These are phyloP conservation scores for Matsumurasca onukii DNA, from an alignment of 1,140 invertebrate genomes.

Conservation along the genomic window DNA sequence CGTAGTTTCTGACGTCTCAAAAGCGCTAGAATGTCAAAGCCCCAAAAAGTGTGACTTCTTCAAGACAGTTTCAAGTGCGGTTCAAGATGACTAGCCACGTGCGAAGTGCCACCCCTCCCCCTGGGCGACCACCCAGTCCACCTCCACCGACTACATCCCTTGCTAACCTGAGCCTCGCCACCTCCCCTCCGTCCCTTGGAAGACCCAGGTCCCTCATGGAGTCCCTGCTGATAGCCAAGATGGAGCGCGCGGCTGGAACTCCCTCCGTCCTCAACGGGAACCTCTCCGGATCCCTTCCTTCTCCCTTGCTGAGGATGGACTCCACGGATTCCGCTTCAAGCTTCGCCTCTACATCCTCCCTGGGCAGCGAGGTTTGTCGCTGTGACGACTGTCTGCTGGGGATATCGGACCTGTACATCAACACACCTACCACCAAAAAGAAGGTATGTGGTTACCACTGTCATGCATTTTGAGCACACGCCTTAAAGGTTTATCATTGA, in stretches of 20 bases:
- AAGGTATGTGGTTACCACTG: conserved; percentile 56
- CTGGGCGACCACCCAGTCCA: neutral
- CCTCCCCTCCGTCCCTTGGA: conserved; percentile 42
- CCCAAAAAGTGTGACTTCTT: too few relatives aligned
- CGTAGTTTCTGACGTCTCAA: too few relatives aligned
- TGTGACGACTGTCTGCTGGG: conserved; percentile 82
- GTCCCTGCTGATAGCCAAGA: conserved; percentile 71
- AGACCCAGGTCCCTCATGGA: conserved; percentile 73
- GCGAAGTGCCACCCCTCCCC: conserved; percentile 13
- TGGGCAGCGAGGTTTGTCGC: conserved; percentile 68
- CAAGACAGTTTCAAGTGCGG: neutral
- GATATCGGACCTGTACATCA: conserved; percentile 71
- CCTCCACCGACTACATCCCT: neutral
- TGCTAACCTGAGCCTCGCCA: too few relatives aligned
- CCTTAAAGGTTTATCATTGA: too few relatives aligned
- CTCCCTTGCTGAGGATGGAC: conserved; percentile 63
- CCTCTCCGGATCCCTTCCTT: conserved; percentile 48
- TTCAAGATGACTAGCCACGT: conserved; percentile 12
- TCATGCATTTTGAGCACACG: too few relatives aligned
- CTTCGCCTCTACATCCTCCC: conserved; percentile 63
- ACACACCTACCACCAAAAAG: conserved; percentile 52
- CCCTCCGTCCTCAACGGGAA: conserved; percentile 36
- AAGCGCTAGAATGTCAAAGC: too few relatives aligned
- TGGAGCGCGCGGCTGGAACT: conserved; percentile 55
- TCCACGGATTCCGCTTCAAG: conserved; percentile 77